Percentiles rank a stretch among this genome's conserved stretches.
phyloP scores from a whole-genome alignment of 2,797 vertebrate genomes.

The Mus caroli region DNA sequence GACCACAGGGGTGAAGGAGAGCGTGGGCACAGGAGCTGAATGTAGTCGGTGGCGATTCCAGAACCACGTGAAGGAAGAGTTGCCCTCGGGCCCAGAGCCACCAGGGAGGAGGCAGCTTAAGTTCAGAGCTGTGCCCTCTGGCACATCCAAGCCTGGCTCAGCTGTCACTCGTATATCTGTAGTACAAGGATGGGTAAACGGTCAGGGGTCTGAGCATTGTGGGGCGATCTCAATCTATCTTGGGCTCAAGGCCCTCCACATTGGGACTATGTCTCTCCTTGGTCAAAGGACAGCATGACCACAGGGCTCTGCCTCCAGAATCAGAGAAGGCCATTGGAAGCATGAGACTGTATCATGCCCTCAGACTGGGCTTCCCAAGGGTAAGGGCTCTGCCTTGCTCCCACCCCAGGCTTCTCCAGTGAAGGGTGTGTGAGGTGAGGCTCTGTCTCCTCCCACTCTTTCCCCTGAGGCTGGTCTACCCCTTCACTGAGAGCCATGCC shows the following conservation, averaged over 20 bases:
- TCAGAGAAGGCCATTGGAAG: background rate
- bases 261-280: background rate
- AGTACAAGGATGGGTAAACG: background rate
- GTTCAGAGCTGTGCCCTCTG: constrained; percentile 82
- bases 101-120: constrained; percentile 83
- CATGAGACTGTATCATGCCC: background rate
- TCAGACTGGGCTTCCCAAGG: background rate
- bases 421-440: background rate
- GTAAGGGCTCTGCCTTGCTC: background rate
- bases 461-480: too few species aligned
- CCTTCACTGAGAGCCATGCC: background rate
- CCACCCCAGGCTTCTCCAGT: background rate
- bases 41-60: constrained; percentile 82
- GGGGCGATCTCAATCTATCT: background rate
- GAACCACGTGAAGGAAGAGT: constrained; percentile 87
- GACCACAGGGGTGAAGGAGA: constrained; percentile 68
- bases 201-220: background rate
- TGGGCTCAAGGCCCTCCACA: background rate
- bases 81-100: background rate
- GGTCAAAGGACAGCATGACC: background rate
- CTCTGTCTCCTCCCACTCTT: background rate
- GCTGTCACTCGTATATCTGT: constrained; percentile 80
- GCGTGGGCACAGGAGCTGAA: background rate
- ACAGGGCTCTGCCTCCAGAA: too few species aligned
- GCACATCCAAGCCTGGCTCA: constrained; percentile 84